A percentile compares a stretch with the other conserved stretches of the same genome.
phyloP scores from a whole-genome alignment of 2,888 invertebrate species.

The Lamellibrachia columna region DNA sequence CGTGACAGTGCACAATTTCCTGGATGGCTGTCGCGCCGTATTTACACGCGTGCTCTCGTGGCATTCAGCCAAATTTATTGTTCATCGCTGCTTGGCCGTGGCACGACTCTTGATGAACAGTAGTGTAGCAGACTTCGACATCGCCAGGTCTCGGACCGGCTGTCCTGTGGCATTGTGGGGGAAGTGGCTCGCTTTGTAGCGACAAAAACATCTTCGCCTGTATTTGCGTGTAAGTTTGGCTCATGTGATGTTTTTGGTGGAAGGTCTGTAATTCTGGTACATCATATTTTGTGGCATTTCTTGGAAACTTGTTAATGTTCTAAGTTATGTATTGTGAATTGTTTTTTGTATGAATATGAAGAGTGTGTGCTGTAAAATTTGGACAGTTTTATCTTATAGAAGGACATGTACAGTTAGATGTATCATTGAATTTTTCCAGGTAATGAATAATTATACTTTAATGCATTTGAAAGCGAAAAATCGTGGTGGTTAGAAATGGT shows the following conservation, averaged over 20 bases:
- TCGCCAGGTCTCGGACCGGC: neutral
- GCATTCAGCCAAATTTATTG: slow-evolving; percentile 10
- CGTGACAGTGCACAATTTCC: slow-evolving; percentile 16
- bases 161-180: neutral
- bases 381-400: no score
- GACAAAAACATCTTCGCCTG: neutral
- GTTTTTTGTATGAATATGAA: no score
- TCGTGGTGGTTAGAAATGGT: no score
- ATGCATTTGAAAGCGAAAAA: no score
- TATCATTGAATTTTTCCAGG: no score
- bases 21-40: slow-evolving; percentile 9
- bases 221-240: neutral
- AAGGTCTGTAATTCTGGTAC: neutral
- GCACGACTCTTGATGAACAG: neutral
- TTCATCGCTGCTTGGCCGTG: neutral
- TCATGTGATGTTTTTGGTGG: neutral
- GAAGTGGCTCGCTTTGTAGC: neutral
- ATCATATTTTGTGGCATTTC: neutral
- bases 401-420: no score
- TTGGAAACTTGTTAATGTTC: no score
- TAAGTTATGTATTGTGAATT: no score
- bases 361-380: no score
- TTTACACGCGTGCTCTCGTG: slow-evolving; percentile 5
- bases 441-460: no score
- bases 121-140: neutral